A percentile compares a stretch with the other conserved stretches of the same genome.
Conservation (phyloP, 2,797 vertebrate genomes). For the Cryptoblepharus egeriae region DNA sequence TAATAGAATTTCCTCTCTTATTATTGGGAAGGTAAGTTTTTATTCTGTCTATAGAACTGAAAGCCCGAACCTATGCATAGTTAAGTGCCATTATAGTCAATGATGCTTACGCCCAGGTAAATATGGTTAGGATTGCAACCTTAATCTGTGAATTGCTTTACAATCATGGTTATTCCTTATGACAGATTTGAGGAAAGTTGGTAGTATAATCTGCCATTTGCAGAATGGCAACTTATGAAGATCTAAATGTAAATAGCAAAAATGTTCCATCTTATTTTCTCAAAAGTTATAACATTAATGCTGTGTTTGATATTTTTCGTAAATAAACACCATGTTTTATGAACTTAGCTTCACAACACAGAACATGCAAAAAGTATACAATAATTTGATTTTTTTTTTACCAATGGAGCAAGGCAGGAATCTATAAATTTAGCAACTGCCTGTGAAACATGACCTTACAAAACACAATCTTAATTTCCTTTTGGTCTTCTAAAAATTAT, state of each 20-base stretch:
- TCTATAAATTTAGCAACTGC: conserved; percentile 14
- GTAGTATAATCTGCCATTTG: no score
- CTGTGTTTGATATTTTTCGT: not conserved
- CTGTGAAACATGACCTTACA: conserved; percentile 18
- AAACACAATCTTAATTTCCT: conserved; percentile 7
- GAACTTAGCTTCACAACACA: not conserved
- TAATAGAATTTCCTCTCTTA: not conserved
- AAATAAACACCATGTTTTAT: not conserved
- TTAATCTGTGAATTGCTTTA: no score
- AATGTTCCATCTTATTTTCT: no score
- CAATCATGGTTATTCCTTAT: no score
- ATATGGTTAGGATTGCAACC: no score
- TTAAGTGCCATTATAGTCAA: no score
- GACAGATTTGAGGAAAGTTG: no score
- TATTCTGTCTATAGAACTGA: not conserved
- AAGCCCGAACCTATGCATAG: no score
- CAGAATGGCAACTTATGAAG: no score
- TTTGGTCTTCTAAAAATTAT: conserved; percentile 11
- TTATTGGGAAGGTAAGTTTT: not conserved
- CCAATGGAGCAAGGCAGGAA: conserved; percentile 10
- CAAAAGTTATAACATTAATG: no score
- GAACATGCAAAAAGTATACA: not conserved
- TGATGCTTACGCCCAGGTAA: no score
- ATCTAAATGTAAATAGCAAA: no score
- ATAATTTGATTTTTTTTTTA: not conserved